Conservation (phyloP, 2,888 invertebrate genomes). For the Drosophila putrida region DNA sequence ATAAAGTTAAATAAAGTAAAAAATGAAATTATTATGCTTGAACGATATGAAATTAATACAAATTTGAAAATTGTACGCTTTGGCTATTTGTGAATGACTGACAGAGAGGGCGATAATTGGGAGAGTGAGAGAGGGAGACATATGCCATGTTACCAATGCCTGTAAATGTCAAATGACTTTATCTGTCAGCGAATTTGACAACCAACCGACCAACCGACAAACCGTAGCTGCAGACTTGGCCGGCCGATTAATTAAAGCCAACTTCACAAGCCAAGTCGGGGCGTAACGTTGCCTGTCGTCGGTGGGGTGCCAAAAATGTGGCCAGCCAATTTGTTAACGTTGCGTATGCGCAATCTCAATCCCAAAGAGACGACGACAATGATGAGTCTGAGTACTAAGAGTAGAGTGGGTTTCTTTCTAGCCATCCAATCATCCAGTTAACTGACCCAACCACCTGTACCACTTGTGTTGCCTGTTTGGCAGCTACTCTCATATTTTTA, state of each 20-base stretch:
- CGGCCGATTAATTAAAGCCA: constrained; percentile 75
- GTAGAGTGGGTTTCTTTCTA: neutral
- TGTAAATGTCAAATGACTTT: constrained; percentile 82
- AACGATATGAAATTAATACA: constrained; percentile 74
- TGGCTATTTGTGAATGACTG: neutral
- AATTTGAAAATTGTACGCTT: constrained; percentile 71
- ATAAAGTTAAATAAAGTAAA: constrained; percentile 21
- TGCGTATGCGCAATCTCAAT: constrained; percentile 38
- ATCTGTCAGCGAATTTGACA: constrained; percentile 81
- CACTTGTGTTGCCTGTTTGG: constrained; percentile 66
- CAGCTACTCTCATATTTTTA: constrained; percentile 52
- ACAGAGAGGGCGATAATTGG: constrained; percentile 1
- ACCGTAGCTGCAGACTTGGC: constrained; percentile 28
- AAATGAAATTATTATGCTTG: constrained; percentile 37
- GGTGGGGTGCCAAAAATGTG: constrained; percentile 29
- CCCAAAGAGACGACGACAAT: constrained; percentile 30
- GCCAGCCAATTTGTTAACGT: constrained; percentile 58
- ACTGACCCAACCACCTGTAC: constrained; percentile 9
- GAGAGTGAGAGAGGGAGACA: constrained; percentile 7
- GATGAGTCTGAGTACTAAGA: constrained; percentile 50
- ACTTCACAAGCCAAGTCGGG: constrained; percentile 32
- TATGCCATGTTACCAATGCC: constrained; percentile 69
- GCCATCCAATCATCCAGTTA: neutral
- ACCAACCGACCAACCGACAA: constrained; percentile 39
- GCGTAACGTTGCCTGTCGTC: constrained; percentile 70